Base-by-base conservation (phyloP, 2,797 vertebrate genomes). In the Macropodus opercularis region DNA sequence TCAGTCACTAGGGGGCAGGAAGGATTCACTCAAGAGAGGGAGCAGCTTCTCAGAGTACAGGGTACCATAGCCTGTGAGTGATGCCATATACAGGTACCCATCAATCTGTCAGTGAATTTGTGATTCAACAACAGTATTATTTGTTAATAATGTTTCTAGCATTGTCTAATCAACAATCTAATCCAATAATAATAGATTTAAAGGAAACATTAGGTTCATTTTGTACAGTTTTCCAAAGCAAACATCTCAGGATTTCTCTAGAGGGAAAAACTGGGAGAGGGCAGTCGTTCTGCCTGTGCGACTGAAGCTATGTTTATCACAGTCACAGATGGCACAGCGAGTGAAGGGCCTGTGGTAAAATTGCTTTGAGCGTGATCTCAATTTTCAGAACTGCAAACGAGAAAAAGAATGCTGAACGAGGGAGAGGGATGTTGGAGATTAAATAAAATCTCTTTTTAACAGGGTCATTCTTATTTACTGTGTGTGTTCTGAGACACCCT, bases 1-100 rank as follows among this genome's bases (percentile, higher is more conserved):
- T 97, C 76, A 93, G 91, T 89, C 79, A 43, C 38, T 81, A 89
- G 85, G 72, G 74, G 87, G 80, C 83, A 85, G 83, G 44, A 77
- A 49, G 62, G 56, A 83, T 74, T 69, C 64, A 52, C 39, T 63
- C 10, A 51, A 42, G 34, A 34, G n/a, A 50, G 14, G 34, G 29
- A 22, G 27, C 61, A 44, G 35, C 62, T 18, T 50, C 31, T 51
- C 39, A 47, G 22, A 66, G 21, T 38, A 31, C 19, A 3, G 24
- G 53, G 40, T 17, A 22, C 15, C 1, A 3, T 27, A 24, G 26
- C 47, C 14, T 50, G 35, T 55, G 61, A 71, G 38, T 35, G 40
- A 5, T 40, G 6, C 51, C 22, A 24, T 22, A 75, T 6, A 19
- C 34, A 53, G 24, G 36, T 18, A 55, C 36, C 48, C 11, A 32